These are phyloP conservation scores for Aphelenchoides bicaudatus DNA, from an alignment of 2,888 invertebrate genomes.

Conservation along the genomic window DNA sequence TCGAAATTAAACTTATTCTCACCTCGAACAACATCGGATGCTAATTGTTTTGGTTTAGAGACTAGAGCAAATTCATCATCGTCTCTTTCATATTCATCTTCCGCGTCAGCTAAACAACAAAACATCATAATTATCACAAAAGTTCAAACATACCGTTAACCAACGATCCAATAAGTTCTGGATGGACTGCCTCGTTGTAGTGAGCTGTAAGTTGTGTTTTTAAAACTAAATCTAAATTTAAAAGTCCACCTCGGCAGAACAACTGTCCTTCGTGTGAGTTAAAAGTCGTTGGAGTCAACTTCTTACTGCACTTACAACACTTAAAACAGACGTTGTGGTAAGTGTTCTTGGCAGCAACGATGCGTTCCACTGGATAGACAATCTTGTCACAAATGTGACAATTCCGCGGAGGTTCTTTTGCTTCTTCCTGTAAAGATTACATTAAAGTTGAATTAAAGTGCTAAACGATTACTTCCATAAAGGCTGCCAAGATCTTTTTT, in stretches of 20 bases:
- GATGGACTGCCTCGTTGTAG: constrained; percentile 63
- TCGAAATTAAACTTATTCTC: no score
- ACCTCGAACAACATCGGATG: constrained; percentile 88
- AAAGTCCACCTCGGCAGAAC: constrained; percentile 63
- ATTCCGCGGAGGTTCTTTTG: constrained; percentile 63
- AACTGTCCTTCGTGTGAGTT: constrained; percentile 63
- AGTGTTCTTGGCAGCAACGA: constrained; percentile 63
- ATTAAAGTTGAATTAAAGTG: background rate
- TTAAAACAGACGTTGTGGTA: constrained; percentile 66
- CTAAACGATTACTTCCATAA: constrained; percentile 37
- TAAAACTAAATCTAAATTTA: no score
- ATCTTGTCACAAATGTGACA: constrained; percentile 64
- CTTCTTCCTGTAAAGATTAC: constrained; percentile 12
- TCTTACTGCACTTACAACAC: constrained; percentile 80
- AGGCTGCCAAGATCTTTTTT: constrained; percentile 48
- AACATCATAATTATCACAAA: background rate
- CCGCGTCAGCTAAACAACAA: constrained; percentile 33
- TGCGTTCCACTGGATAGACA: constrained; percentile 65
- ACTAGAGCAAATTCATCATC: constrained; percentile 59
- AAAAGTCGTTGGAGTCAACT: constrained; percentile 69
- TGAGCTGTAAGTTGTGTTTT: no score
- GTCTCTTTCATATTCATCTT: constrained; percentile 41
- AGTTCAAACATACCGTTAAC: constrained; percentile 15
- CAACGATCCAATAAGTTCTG: constrained; percentile 44
- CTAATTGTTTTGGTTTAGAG: constrained; percentile 81